Conservation (phyloP, 2,888 invertebrate genomes). For the Tetragonula carbonaria region DNA sequence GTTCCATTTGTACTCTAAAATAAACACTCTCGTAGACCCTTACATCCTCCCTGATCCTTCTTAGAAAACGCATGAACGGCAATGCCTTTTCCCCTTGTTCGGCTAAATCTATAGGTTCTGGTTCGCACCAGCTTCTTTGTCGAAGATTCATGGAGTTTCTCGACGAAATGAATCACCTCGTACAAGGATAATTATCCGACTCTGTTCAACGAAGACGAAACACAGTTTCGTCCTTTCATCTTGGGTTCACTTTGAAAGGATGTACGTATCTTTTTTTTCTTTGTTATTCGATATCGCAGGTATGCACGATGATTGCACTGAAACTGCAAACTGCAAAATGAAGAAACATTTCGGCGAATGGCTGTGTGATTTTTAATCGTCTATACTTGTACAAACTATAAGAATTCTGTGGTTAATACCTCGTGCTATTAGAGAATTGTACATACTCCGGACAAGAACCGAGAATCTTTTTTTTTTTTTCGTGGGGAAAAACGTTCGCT, state of each 20-base stretch:
- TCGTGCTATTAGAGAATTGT: too few relatives aligned
- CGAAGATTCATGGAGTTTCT: neutral
- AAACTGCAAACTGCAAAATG: neutral
- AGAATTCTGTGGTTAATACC: too few relatives aligned
- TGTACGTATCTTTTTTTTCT: neutral
- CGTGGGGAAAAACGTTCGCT: too few relatives aligned
- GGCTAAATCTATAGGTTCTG: slow-evolving; percentile 19
- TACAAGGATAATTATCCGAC: neutral
- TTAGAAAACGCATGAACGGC: slow-evolving; percentile 23
- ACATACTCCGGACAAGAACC: too few relatives aligned
- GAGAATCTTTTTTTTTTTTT: too few relatives aligned
- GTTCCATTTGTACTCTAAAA: slow-evolving; percentile 55
- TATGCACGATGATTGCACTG: too few relatives aligned
- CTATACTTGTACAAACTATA: too few relatives aligned
- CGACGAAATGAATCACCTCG: neutral
- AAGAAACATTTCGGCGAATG: neutral
- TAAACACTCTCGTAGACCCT: slow-evolving; percentile 56
- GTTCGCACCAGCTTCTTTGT: slow-evolving; percentile 26
- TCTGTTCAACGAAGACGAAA: neutral
- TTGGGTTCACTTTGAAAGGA: too few relatives aligned
- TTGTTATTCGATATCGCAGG: neutral
- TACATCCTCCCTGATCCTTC: slow-evolving; percentile 50
- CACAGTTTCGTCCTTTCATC: neutral
- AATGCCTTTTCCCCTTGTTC: slow-evolving; percentile 14
- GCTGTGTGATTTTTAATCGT: too few relatives aligned